Percentiles rank a stretch among this genome's conserved stretches.
Conservation (phyloP, 2,113 vertebrate genomes). For the Nansenia antarctica region DNA sequence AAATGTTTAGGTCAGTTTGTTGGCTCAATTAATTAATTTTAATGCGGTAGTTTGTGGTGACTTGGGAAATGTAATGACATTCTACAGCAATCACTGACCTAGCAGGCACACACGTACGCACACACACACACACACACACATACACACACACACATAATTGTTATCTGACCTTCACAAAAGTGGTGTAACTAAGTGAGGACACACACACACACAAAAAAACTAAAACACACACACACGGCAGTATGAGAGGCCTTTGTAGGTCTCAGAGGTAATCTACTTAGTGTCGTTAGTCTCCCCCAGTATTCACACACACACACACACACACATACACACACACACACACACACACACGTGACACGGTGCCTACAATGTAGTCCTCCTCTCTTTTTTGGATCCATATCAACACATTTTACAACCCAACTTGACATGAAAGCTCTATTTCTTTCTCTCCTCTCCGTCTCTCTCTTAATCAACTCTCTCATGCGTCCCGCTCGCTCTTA, state of each 20-base stretch:
- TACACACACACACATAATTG: background rate
- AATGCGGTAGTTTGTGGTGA: background rate
- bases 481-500: too few species aligned
- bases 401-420: too few species aligned
- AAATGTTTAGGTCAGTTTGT: too few species aligned
- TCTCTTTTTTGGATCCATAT: too few species aligned
- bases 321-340: background rate
- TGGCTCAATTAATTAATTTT: too few species aligned
- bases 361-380: too few species aligned
- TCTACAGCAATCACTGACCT: background rate
- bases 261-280: slow-evolving; percentile 37
- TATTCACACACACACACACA: slow-evolving; percentile 6
- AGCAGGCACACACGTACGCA: background rate
- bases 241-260: background rate
- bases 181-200: too few species aligned
- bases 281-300: slow-evolving; percentile 1
- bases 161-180: too few species aligned
- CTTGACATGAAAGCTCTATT: too few species aligned
- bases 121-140: too few species aligned
- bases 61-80: background rate
- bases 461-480: too few species aligned
- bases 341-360: background rate
- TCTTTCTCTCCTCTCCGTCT: too few species aligned
- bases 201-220: background rate
- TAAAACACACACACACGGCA: background rate